A percentile compares a stretch with the other conserved stretches of the same genome.
phyloP scores from a whole-genome alignment of 2,797 vertebrate species.

The Myioborus melanocephalus region DNA sequence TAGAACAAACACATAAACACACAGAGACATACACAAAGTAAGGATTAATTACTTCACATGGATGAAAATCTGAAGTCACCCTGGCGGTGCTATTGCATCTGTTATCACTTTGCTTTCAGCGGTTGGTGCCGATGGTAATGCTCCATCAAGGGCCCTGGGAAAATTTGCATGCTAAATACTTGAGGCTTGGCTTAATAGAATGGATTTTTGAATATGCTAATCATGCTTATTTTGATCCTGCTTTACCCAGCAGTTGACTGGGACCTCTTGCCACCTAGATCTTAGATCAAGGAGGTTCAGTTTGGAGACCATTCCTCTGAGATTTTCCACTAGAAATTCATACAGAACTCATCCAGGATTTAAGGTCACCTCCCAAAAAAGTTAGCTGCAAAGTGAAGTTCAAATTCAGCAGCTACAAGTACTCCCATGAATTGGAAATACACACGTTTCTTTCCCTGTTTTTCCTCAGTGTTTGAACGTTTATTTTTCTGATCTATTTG shows the following conservation, averaged over 20 bases:
- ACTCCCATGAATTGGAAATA: neutral
- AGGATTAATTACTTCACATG: slow-evolving; percentile 32
- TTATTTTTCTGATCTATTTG: neutral
- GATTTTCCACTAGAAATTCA: neutral
- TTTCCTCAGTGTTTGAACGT: neutral
- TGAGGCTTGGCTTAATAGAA: slow-evolving; percentile 26
- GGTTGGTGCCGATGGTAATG: neutral
- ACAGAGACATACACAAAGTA: neutral
- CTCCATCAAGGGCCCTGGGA: neutral
- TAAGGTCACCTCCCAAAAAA: neutral
- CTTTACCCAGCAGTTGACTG: neutral
- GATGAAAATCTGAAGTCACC: slow-evolving; percentile 42
- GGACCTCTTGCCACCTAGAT: neutral
- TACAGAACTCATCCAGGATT: neutral
- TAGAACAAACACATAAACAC: neutral
- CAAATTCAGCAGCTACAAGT: neutral
- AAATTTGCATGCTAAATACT: slow-evolving; percentile 43
- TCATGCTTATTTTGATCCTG: neutral
- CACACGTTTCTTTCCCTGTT: neutral
- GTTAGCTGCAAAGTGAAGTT: neutral
- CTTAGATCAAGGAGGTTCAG: neutral
- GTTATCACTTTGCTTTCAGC: neutral
- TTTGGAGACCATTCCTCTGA: neutral
- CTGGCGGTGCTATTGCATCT: slow-evolving; percentile 41
- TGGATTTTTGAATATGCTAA: slow-evolving; percentile 3